phyloP scores from a whole-genome alignment of 2,888 invertebrate species.

The Empis livida region DNA sequence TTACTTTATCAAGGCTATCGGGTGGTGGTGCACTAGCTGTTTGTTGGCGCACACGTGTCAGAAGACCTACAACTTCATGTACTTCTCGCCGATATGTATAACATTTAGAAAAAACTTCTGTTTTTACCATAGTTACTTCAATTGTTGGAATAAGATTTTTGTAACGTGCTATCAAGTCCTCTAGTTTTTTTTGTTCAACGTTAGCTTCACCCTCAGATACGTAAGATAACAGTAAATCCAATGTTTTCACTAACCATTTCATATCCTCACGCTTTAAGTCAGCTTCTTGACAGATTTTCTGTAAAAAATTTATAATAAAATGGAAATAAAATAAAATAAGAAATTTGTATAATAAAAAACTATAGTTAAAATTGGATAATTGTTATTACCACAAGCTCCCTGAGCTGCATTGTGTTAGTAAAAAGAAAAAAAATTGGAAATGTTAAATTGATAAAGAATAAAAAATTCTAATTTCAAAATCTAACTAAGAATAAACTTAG shows the following conservation, averaged over 20 bases:
- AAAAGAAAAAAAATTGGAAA: not conserved
- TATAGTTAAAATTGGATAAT: not conserved
- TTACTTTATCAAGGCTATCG: constrained; percentile 60
- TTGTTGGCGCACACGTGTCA: constrained; percentile 64
- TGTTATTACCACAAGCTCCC: constrained; percentile 37
- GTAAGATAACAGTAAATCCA: constrained; percentile 73
- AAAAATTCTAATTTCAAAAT: no score
- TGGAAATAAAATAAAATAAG: not conserved
- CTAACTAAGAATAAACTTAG: no score
- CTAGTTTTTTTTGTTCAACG: constrained; percentile 67
- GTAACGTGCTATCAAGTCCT: constrained; percentile 72
- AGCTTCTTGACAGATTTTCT: constrained; percentile 84
- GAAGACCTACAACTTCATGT: constrained; percentile 65
- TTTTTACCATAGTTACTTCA: constrained; percentile 85
- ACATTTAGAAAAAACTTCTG: constrained; percentile 83
- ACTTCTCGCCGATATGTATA: constrained; percentile 85
- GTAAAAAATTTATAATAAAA: constrained; percentile 16
- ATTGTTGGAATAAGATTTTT: constrained; percentile 84
- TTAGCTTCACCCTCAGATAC: constrained; percentile 68
- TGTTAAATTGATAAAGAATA: not conserved
- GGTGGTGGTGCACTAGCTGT: constrained; percentile 50
- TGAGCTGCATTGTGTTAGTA: constrained; percentile 31
- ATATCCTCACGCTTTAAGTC: constrained; percentile 84
- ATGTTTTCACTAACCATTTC: constrained; percentile 87
- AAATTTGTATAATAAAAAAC: no score